Evolutionary conservation across 2,113 vertebrate species (phyloP), one percentile per base, ranked within the genome.

Genomic region (Carassius auratus): DNA sequence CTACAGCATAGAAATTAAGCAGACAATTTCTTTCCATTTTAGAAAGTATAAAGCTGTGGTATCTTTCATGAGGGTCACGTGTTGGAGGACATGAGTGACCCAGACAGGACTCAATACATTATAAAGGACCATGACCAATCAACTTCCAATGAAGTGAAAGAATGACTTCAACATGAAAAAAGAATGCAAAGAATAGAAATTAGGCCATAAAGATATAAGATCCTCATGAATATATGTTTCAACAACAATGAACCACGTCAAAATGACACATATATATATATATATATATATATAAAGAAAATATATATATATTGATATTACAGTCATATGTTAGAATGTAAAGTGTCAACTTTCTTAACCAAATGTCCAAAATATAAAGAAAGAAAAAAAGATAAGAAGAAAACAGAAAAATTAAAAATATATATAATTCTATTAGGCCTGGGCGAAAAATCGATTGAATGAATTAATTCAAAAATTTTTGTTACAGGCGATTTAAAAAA

Each of bases 161-260:
- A 61, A 61, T 61, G 8, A 61, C 19, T 61, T 3, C 57, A 61
- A 45, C 0, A 8, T 38, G 21, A 64, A 36, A 80, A 80, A 80
- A 64, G 77, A 80, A 62, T 45, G 77, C 57, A 79, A 26, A 62
- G 57, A 79, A 80, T 26, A 26, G 36, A 64, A 64, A 80, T 80
- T 45, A 64, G 77, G 33, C 42, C 21, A 8, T 10, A 64, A 26
- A 42, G 13, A 80, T 48, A 80, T 48, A 26, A 62, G 55, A 80
- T 80, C 59, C 77, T 80, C 77, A 23, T 80, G 59, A 80, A 80
- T 80, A 64, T 80, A 26, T 75, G 77, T 26, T 80, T 80, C 45
- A 13, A 80, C 14, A 45, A 64, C 10, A 48, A 62, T 45, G 8
- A 42, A 4, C 14, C 4, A 26, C 21, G 15, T 45, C n/a, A 50